Conservation (phyloP, 2,113 vertebrate species). For the Pycnonotus jocosus region DNA sequence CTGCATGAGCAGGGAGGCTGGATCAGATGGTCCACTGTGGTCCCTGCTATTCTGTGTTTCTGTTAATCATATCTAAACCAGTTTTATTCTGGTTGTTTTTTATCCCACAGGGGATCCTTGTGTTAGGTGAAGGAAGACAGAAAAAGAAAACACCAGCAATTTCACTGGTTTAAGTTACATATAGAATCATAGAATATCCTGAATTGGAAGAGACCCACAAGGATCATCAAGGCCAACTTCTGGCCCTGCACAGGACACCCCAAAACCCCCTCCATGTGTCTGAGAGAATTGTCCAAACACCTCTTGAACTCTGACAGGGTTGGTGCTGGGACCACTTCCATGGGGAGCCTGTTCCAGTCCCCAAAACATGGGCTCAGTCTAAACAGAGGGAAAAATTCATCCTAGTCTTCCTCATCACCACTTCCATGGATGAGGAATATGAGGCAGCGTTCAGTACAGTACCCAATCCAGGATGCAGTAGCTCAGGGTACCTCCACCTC, state of each 20-base stretch:
- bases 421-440: neutral
- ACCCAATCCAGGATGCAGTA: neutral
- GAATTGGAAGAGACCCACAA: neutral
- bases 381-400: neutral
- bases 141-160: neutral
- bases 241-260: neutral
- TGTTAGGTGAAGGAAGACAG: neutral
- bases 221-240: neutral
- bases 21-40: too few species aligned
- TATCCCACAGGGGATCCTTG: neutral
- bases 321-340: neutral
- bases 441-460: neutral
- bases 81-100: neutral
- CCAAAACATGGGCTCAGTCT: neutral
- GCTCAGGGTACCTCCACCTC: neutral
- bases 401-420: neutral
- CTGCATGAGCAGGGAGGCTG: neutral
- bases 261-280: neutral
- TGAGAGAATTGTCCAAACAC: fast-evolving
- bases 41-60: neutral
- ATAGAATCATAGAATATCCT: neutral
- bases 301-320: neutral
- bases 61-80: neutral
- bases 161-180: neutral
- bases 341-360: neutral